Conservation (phyloP, 1,140 invertebrate species). For the Argopecten irradians region DNA sequence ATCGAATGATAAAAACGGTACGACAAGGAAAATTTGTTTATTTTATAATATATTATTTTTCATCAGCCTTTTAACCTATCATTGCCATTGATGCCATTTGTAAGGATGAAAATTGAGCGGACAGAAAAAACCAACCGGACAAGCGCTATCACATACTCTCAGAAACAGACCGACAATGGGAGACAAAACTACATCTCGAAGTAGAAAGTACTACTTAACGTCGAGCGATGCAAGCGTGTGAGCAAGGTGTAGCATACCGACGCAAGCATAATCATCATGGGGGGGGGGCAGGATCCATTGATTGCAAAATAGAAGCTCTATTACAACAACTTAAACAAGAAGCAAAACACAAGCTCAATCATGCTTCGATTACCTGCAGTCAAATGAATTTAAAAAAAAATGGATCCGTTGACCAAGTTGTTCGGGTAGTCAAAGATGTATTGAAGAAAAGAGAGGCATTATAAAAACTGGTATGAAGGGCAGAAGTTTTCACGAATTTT, state of each 20-base stretch:
- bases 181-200: background rate
- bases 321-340: conserved; percentile 30
- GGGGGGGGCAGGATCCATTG: conserved; percentile 36
- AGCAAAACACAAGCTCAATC: conserved; percentile 34
- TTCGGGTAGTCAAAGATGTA: conserved; percentile 47
- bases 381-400: background rate
- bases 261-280: conserved; percentile 27
- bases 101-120: conserved; percentile 47
- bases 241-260: too few species aligned
- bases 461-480: conserved; percentile 30
- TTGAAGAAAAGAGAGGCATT: conserved; percentile 53
- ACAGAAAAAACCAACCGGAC: background rate
- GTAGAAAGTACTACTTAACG: background rate
- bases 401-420: conserved; percentile 38
- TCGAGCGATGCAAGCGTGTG: too few species aligned
- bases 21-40: too few species aligned
- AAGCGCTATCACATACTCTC: background rate
- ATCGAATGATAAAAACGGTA: conserved; percentile 60
- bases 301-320: conserved; percentile 53
- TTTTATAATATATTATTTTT: too few species aligned
- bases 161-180: background rate
- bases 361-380: conserved; percentile 49
- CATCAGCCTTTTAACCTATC: conserved; percentile 57
- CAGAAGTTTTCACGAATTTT: conserved; percentile 57
- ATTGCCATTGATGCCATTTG: conserved; percentile 55